Evolutionary conservation across 1,140 invertebrate species (phyloP).

Genomic region (Steinernema feltiae): DNA sequence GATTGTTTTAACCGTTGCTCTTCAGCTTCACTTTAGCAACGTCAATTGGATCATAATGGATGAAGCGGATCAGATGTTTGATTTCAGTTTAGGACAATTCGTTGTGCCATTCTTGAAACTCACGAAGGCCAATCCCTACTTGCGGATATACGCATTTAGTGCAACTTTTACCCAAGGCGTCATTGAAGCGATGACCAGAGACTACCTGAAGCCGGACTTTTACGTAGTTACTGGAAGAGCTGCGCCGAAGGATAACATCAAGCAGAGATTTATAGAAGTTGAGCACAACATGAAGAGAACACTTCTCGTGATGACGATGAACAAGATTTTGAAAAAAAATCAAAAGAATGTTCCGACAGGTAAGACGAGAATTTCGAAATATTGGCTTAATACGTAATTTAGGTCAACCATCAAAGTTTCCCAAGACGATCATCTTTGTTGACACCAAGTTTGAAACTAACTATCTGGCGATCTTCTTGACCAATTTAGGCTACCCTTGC

Average conservation of each 20-base stretch:
- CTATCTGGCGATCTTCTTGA: not conserved
- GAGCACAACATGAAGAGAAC: not conserved
- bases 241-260: constrained; percentile 1
- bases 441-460: constrained; percentile 1
- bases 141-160: not conserved
- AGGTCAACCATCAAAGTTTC: not conserved
- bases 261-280: not conserved
- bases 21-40: not conserved
- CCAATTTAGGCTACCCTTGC: not conserved
- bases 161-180: not conserved
- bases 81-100: not conserved
- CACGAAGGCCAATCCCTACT: not conserved
- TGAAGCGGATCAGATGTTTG: constrained; percentile 6
- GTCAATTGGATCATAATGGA: not conserved
- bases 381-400: too few relatives aligned
- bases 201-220: not conserved
- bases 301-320: not conserved
- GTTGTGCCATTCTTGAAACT: not conserved
- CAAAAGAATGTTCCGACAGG: too few relatives aligned
- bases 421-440: not conserved
- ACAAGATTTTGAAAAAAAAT: not conserved
- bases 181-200: not conserved
- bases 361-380: too few relatives aligned
- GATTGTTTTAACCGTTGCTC: not conserved
- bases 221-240: not conserved